Evolutionary conservation across 1,140 invertebrate species (phyloP).

Genomic region (Sitobion miscanthi): DNA sequence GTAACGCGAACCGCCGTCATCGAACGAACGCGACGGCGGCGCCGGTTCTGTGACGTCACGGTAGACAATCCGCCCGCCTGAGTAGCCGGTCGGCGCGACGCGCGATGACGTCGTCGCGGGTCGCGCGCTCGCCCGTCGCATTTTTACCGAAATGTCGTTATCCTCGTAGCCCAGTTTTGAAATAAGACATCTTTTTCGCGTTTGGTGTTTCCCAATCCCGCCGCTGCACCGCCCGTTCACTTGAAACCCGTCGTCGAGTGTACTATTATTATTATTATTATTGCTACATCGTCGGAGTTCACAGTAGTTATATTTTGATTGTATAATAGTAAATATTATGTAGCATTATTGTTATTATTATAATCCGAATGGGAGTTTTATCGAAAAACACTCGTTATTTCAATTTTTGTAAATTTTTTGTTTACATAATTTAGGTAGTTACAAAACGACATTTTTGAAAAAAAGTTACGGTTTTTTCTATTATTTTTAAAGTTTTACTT

Average conservation of each 20-base stretch:
- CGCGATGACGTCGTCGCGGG: background rate
- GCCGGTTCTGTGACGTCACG: background rate
- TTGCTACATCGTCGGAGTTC: background rate
- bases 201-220: background rate
- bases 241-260: background rate
- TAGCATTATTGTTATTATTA: background rate
- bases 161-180: conserved; percentile 17
- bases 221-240: background rate
- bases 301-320: background rate
- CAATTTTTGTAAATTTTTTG: no score
- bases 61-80: background rate
- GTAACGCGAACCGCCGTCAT: background rate
- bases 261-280: background rate
- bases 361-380: background rate
- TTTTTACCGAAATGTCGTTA: background rate
- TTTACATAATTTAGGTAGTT: no score
- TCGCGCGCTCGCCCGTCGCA: background rate
- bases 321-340: background rate
- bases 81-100: no score
- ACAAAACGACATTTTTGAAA: no score
- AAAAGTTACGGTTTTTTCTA: background rate
- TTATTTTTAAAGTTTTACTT: background rate
- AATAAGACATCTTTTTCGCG: background rate
- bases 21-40: background rate
- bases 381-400: background rate